Conservation (phyloP, 1,140 invertebrate genomes). For the Zaprionus africanus region DNA sequence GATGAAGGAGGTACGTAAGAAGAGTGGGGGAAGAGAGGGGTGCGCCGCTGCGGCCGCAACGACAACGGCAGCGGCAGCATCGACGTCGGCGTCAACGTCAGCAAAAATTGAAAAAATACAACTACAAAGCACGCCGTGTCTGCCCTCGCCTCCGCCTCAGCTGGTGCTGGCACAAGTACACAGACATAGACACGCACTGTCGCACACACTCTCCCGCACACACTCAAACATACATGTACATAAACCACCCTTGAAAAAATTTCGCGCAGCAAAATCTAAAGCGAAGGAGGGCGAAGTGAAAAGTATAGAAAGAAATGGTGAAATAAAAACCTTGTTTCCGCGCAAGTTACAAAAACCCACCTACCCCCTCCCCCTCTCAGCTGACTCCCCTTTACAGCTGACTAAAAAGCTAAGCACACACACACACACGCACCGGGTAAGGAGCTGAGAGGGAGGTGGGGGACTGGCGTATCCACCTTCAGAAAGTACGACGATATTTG, state of each 20-base stretch:
- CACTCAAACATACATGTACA: slow-evolving; percentile 43
- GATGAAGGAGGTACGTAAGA: slow-evolving; percentile 1
- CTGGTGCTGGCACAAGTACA: slow-evolving; percentile 33
- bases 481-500: slow-evolving; percentile 79
- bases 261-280: slow-evolving; percentile 79
- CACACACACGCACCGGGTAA: slow-evolving; percentile 1
- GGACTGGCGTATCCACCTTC: slow-evolving; percentile 60
- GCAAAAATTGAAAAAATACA: slow-evolving; percentile 73
- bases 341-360: slow-evolving; percentile 71
- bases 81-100: slow-evolving; percentile 53
- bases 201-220: slow-evolving; percentile 31
- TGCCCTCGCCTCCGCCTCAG: slow-evolving; percentile 36
- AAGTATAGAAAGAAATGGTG: slow-evolving; percentile 82
- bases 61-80: slow-evolving; percentile 7
- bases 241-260: slow-evolving; percentile 77
- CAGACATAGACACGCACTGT: slow-evolving; percentile 32
- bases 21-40: slow-evolving; percentile 45
- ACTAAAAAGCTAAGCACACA: slow-evolving; percentile 78
- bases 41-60: slow-evolving; percentile 28
- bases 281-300: slow-evolving; percentile 46
- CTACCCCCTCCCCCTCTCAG: neutral
- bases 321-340: slow-evolving; percentile 83
- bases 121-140: slow-evolving; percentile 52
- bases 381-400: slow-evolving; percentile 47
- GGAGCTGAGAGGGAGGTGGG: neutral